phyloP scores from a whole-genome alignment of 2,113 vertebrate species.

The Myocastor coypus region DNA sequence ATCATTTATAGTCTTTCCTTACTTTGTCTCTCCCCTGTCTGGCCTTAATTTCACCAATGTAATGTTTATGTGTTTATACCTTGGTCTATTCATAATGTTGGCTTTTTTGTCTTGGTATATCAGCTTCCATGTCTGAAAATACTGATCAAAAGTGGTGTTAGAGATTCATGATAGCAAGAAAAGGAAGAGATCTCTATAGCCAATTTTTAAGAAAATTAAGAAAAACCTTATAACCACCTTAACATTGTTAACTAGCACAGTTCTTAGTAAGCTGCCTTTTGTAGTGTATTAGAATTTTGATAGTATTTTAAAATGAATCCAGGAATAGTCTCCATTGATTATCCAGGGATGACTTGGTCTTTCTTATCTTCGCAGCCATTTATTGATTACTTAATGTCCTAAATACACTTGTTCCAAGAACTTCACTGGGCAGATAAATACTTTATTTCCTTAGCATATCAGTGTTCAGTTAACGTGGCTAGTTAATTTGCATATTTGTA shows the following conservation, averaged over 20 bases:
- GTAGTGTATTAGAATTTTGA: slow-evolving; percentile 43
- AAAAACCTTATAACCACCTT: neutral
- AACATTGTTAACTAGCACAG: slow-evolving; percentile 30
- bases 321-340: slow-evolving; percentile 15
- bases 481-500: slow-evolving; percentile 59
- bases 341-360: slow-evolving; percentile 7
- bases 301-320: slow-evolving; percentile 47
- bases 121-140: slow-evolving; percentile 10
- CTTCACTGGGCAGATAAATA: slow-evolving; percentile 7
- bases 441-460: slow-evolving; percentile 40
- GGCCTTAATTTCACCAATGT: slow-evolving; percentile 13
- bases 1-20: slow-evolving; percentile 17
- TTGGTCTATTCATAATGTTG: neutral
- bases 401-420: slow-evolving; percentile 14
- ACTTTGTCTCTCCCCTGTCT: neutral
- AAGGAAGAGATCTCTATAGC: neutral
- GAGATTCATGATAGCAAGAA: neutral
- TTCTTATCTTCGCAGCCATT: slow-evolving; percentile 50
- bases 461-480: slow-evolving; percentile 18
- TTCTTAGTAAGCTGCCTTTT: slow-evolving; percentile 55
- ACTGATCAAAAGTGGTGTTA: neutral
- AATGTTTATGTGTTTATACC: slow-evolving; percentile 13
- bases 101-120: slow-evolving; percentile 50
- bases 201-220: neutral
- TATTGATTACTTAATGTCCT: slow-evolving; percentile 44